Evolutionary conservation across 1,140 invertebrate species (phyloP), one percentile per base, ranked within the genome.

Genomic region (Protaetia brevitarsis): DNA sequence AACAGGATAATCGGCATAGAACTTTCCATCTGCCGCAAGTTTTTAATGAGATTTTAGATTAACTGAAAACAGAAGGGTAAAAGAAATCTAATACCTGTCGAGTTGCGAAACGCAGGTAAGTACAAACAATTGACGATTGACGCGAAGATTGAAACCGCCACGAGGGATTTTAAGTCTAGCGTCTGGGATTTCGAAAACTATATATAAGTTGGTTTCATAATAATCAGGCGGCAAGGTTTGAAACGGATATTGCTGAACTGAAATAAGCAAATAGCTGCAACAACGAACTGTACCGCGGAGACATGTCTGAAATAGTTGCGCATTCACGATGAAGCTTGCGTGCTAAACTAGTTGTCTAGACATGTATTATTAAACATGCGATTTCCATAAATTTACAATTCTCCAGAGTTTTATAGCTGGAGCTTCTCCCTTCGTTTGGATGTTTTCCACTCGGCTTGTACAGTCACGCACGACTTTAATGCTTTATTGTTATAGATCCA

Each of bases 381-480:
- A 6, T 51, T 51, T 51, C 41, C 41, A 51, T 51, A 51, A 51
- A 51, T 51, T 51, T 51, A 23, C 41, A 51, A 51, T 51, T 51
- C 41, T 19, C 16, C 26, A 2, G 8, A 1, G 41, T 8, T 51
- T 51, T 51, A 23, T 19, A 51, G 16, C 41, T 51, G 10, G 21
- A 51, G 41, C 21, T 51, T 51, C 19, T 19, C 19, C 6, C 19
- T 51, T 51, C 26, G 41, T 19, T n/a, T 51, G 41, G 16, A 19
- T 51, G 26, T 21, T 51, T 23, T 51, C 41, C 19, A 19, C 41
- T 51, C 41, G 16, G 19, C 26, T 51, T 51, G 41, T 51, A 51
- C 13, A 23, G 26, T 51, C 41, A 51, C 41, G 41, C 26, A 16
- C 26, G 41, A 6, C 41, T 51, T 51, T 51, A 51, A 51, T 51